A percentile compares a stretch with the other conserved stretches of the same genome.
phyloP scores from a whole-genome alignment of 2,797 vertebrate genomes.

The Ataeniobius toweri region DNA sequence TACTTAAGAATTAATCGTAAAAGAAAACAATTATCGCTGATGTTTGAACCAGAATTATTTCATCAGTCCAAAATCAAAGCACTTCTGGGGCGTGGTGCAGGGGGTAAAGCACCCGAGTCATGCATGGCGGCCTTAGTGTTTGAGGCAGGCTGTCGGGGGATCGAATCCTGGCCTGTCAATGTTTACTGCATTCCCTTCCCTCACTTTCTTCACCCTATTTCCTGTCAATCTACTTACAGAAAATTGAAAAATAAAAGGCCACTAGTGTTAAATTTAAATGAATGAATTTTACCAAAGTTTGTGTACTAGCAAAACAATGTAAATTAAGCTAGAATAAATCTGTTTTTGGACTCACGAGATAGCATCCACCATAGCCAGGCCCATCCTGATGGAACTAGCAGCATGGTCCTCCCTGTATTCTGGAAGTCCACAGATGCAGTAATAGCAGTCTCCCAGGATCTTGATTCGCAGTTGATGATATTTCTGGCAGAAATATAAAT shows the following conservation, averaged over 20 bases:
- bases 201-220: too few relatives aligned
- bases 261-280: background rate
- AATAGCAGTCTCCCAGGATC: constrained; percentile 95
- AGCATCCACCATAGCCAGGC: constrained; percentile 94
- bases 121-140: too few relatives aligned
- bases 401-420: constrained; percentile 93
- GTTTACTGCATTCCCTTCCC: too few relatives aligned
- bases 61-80: background rate
- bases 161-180: too few relatives aligned
- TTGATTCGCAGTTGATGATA: constrained; percentile 94
- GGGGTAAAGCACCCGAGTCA: too few relatives aligned
- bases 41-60: background rate
- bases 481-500: constrained; percentile 75
- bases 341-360: constrained; percentile 86
- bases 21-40: background rate
- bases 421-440: constrained; percentile 93
- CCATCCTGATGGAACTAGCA: constrained; percentile 93
- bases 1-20: background rate
- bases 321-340: background rate
- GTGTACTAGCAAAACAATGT: background rate
- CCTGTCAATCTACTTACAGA: too few relatives aligned
- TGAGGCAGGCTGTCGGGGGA: too few relatives aligned
- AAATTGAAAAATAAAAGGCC: too few relatives aligned
- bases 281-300: background rate
- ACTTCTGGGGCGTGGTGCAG: background rate